Conservation (phyloP, 1,140 invertebrate species). For the Radopholus similis region DNA sequence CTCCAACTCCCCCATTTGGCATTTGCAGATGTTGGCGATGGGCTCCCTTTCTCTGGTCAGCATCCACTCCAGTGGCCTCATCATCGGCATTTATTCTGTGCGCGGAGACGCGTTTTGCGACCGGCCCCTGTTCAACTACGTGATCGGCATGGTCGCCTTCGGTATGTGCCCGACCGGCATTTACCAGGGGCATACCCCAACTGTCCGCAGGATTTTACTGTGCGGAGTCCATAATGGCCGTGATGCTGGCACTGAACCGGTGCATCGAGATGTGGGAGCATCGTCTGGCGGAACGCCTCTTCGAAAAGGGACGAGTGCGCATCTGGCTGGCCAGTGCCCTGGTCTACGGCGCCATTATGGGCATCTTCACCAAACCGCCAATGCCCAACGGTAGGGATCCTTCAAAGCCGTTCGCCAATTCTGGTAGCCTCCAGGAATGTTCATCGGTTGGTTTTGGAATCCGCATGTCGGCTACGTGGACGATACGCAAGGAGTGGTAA, state of each 20-base stretch:
- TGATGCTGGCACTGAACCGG: constrained; percentile 26
- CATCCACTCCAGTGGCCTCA: constrained; percentile 18
- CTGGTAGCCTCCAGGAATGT: too few relatives aligned
- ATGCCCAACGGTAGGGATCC: constrained; percentile 15
- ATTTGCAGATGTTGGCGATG: constrained; percentile 26
- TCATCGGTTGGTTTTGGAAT: constrained; percentile 28
- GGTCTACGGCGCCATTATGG: constrained; percentile 13
- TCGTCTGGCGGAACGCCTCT: constrained; percentile 5
- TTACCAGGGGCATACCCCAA: neutral
- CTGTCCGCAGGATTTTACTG: neutral
- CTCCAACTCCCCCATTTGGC: too few relatives aligned
- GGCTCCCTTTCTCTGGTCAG: constrained; percentile 13
- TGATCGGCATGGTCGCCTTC: constrained; percentile 19
- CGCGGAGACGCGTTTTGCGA: constrained; percentile 26
- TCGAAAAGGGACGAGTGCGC: constrained; percentile 5
- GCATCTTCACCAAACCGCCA: constrained; percentile 24
- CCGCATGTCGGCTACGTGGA: constrained; percentile 28
- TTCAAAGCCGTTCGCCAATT: too few relatives aligned
- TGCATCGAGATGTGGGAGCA: constrained; percentile 23
- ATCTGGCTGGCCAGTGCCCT: constrained; percentile 15
- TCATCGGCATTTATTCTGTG: constrained; percentile 24
- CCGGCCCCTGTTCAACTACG: constrained; percentile 22
- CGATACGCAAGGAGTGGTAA: constrained; percentile 1
- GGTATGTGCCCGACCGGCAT: constrained; percentile 4
- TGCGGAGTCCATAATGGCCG: constrained; percentile 13